phyloP scores from a whole-genome alignment of 2,888 invertebrate species.

The Euproctis similis region DNA sequence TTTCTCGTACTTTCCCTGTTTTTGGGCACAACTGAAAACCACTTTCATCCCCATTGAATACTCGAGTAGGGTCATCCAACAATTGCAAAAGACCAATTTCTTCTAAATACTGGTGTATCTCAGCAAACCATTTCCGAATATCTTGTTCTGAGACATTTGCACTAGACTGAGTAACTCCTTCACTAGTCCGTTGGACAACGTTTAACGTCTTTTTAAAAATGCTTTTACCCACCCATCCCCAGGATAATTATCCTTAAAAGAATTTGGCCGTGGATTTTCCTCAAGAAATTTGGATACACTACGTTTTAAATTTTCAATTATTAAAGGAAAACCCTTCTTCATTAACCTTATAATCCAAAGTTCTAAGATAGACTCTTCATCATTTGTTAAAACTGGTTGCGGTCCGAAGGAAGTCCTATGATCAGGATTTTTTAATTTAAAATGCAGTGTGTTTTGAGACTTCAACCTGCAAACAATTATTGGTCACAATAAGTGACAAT shows the following conservation, averaged over 20 bases:
- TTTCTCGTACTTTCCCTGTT: slow-evolving; percentile 23
- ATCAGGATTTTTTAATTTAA: slow-evolving; percentile 6
- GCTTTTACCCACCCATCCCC: background rate
- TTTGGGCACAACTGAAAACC: slow-evolving; percentile 26
- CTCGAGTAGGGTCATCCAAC: slow-evolving; percentile 17
- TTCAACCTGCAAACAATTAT: too few species aligned
- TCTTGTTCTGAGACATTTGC: background rate
- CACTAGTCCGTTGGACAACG: background rate
- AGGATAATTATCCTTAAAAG: background rate
- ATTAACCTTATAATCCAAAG: background rate
- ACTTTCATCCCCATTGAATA: slow-evolving; percentile 32
- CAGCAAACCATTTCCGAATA: background rate
- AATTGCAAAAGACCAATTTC: slow-evolving; percentile 4
- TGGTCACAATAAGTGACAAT: too few species aligned
- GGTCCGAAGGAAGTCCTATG: slow-evolving; percentile 5
- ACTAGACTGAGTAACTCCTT: background rate
- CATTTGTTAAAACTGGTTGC: slow-evolving; percentile 1
- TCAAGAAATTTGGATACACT: slow-evolving; percentile 1
- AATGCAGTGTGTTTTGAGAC: slow-evolving; percentile 6
- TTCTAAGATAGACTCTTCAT: background rate
- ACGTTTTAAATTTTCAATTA: background rate
- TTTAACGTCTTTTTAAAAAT: background rate
- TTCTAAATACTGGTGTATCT: background rate
- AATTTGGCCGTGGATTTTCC: slow-evolving; percentile 2
- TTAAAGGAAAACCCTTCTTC: slow-evolving; percentile 1